Base-by-base conservation (phyloP, 2,888 invertebrate genomes). In the Lasioglossum lativentre region DNA sequence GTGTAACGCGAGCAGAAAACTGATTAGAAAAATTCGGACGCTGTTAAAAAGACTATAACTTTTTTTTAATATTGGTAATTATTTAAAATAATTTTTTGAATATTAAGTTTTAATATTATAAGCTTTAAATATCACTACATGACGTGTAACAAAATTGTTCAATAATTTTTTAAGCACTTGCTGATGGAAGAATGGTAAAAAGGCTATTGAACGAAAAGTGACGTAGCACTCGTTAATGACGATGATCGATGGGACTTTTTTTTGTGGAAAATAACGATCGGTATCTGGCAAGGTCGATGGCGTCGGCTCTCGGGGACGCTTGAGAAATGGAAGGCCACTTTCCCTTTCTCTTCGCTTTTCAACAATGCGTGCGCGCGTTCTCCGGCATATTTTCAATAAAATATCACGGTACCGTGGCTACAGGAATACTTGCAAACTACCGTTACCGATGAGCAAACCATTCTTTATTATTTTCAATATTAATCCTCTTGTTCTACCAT, bases 321-420 rank as follows among this genome's bases (percentile, higher is more conserved):
- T 81, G 78, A 86, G 83, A 87, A 87, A 83, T 83, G 86, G 83
- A 87, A 87, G 86, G 87, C 86, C 87, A 68, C 87, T 87, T 87
- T 87, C 86, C 87, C 87, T 86, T 83, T 86, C 83, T 86, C 87
- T 86, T 76, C 72, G 30, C 52, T 86, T 80, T 80, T 87, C 80
- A 79, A 81, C 81, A 79, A 78, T 42, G 38, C 52, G 19, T 42
- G n/a, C 72, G n/a, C 27, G n/a, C 38, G 59, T 75, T 75, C 59
- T 52, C 30, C 75, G 47, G 4, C 42, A 45, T 27, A 34, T 52
- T 63, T 40, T n/a, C 71, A 56, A 52, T 56, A 76, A 66, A 63
- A 56, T 63, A 68, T 72, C 14, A 72, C 56, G 19, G 19, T 30
- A 47, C 34, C 75, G 10, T 6, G 19, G 19, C 2, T 12, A 38